phyloP scores from a whole-genome alignment of 2,797 vertebrate species.

The Danio choprae region DNA sequence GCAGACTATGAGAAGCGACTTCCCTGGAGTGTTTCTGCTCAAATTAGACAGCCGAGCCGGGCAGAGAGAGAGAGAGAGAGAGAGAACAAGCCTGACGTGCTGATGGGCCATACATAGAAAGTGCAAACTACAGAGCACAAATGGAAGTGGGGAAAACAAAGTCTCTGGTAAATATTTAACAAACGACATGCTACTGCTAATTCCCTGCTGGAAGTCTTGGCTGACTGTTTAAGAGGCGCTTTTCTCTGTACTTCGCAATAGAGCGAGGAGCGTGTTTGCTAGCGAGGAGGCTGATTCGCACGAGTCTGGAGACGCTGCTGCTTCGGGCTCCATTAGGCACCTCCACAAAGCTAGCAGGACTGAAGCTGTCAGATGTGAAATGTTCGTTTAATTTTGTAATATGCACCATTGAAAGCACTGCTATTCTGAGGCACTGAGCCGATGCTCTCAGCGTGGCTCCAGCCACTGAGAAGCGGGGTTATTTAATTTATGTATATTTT shows the following conservation, averaged over 20 bases:
- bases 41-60: constrained; percentile 45
- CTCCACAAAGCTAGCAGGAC: constrained; percentile 31
- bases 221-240: constrained; percentile 34
- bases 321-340: constrained; percentile 14
- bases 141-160: constrained; percentile 26
- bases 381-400: constrained; percentile 35
- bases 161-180: constrained; percentile 61
- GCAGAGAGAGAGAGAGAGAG: constrained; percentile 16
- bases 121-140: constrained; percentile 40
- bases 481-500: constrained; percentile 3
- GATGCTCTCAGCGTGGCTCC: constrained; percentile 2
- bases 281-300: constrained; percentile 22
- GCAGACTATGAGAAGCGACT: constrained; percentile 37
- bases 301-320: neutral
- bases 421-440: constrained; percentile 2
- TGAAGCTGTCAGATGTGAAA: constrained; percentile 38
- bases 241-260: constrained; percentile 42
- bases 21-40: constrained; percentile 31
- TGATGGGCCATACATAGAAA: constrained; percentile 36
- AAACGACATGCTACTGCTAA: constrained; percentile 30
- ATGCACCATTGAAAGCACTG: neutral
- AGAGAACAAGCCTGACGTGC: constrained; percentile 9
- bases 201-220: constrained; percentile 43
- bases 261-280: constrained; percentile 7
- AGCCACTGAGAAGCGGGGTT: neutral